Conservation (phyloP, 2,797 vertebrate species). For the Gallinago nigripennis region DNA sequence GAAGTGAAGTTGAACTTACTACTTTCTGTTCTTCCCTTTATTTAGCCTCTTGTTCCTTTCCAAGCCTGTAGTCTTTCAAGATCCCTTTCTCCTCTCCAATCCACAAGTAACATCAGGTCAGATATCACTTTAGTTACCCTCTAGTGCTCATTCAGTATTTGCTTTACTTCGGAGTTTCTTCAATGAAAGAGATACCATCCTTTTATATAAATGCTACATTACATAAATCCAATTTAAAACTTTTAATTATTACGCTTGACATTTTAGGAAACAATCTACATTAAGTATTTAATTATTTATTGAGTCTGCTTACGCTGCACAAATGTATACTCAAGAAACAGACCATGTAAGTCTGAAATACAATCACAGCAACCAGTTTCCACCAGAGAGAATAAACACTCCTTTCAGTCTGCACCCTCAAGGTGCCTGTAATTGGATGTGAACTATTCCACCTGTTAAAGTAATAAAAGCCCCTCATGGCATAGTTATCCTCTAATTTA, state of each 20-base stretch:
- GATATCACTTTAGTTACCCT: neutral
- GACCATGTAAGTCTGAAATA: neutral
- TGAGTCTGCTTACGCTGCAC: neutral
- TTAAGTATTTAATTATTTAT: neutral
- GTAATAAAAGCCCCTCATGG: neutral
- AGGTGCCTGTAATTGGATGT: neutral
- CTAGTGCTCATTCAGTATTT: neutral
- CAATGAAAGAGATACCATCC: neutral
- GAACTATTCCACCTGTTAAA: neutral
- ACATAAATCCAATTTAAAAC: neutral
- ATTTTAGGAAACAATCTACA: neutral
- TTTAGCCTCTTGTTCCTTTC: neutral
- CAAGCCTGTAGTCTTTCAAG: neutral
- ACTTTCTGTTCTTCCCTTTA: neutral
- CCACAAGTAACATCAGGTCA: neutral
- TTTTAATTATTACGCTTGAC: neutral
- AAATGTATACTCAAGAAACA: neutral
- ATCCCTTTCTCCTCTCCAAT: neutral
- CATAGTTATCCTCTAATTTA: neutral
- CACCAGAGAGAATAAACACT: neutral
- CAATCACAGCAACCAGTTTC: neutral
- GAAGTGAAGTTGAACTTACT: neutral
- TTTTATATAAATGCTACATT: neutral
- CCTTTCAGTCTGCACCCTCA: neutral
- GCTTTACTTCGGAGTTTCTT: neutral